phyloP scores from a whole-genome alignment of 2,113 vertebrate species.

The Tragelaphus strepsiceros region DNA sequence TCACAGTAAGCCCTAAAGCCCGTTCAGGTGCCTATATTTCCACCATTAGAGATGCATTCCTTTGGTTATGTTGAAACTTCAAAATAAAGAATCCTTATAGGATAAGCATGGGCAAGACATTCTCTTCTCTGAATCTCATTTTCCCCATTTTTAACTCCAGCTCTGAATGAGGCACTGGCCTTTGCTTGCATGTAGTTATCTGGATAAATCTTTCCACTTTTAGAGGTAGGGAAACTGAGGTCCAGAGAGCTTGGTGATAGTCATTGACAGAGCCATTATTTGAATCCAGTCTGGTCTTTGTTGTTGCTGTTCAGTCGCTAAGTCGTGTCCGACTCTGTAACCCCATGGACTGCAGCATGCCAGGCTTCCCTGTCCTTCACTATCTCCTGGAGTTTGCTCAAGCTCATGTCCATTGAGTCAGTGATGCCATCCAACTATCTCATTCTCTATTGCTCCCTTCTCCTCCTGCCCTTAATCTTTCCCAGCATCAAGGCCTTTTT shows the following conservation, averaged over 20 bases:
- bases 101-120: background rate
- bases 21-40: background rate
- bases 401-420: background rate
- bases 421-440: background rate
- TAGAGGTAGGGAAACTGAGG: background rate
- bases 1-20: background rate
- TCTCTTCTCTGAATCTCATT: background rate
- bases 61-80: background rate
- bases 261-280: background rate
- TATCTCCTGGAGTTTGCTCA: background rate
- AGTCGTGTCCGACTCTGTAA: fast-evolving
- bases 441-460: background rate
- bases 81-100: background rate
- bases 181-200: background rate
- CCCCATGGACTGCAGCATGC: background rate
- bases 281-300: background rate
- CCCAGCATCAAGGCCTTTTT: background rate
- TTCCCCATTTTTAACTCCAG: background rate
- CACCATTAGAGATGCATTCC: background rate
- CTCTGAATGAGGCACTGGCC: background rate
- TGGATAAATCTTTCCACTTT: background rate
- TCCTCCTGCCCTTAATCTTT: background rate
- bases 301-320: fast-evolving
- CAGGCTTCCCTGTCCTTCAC: background rate
- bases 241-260: background rate